Conservation (phyloP, 2,888 invertebrate genomes). For the Formica aserva region DNA sequence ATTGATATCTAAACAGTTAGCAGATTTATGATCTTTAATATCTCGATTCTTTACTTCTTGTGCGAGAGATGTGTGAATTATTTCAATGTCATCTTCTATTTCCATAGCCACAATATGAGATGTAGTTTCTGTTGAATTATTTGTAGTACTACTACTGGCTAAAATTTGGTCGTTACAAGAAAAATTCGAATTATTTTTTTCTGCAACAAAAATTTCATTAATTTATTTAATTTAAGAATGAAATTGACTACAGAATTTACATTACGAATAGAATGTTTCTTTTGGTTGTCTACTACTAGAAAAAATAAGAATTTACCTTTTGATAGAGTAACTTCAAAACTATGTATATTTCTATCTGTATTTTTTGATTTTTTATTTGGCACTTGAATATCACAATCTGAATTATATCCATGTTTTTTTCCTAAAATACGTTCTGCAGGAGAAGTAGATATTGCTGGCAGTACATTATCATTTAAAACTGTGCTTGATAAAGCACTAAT, state of each 20-base stretch:
- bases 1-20: neutral
- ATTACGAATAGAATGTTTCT: neutral
- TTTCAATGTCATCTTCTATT: conserved; percentile 60
- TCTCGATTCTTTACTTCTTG: neutral
- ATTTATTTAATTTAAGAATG: neutral
- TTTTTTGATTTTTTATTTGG: conserved; percentile 64
- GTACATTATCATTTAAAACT: neutral
- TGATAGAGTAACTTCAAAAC: neutral
- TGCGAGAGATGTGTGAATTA: conserved; percentile 54
- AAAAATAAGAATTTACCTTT: conserved; percentile 10
- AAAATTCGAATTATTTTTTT: neutral
- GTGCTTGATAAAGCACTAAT: neutral
- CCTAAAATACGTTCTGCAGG: neutral
- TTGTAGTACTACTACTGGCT: neutral
- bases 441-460: neutral
- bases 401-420: neutral
- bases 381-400: neutral
- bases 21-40: neutral
- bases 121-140: neutral
- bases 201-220: conserved; percentile 33
- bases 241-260: neutral
- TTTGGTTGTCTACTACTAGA: neutral
- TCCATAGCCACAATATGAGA: neutral
- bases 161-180: neutral
- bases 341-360: neutral